phyloP scores from a whole-genome alignment of 2,888 invertebrate genomes.

The Latheticus oryzae region DNA sequence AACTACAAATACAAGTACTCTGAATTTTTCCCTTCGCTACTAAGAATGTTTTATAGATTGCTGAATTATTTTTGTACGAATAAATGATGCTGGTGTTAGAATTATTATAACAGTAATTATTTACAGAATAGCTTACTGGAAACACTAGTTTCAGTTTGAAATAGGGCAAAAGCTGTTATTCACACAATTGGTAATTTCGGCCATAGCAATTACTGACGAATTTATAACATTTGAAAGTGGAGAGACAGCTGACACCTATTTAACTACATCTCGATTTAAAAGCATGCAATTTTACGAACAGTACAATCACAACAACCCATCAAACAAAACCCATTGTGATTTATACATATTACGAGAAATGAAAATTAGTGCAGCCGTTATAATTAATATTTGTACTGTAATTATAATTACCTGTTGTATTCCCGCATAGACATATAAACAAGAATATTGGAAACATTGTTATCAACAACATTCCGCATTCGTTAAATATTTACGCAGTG shows the following conservation, averaged over 20 bases:
- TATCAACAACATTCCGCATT: neutral
- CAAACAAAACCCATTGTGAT: conserved; percentile 6
- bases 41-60: too few species aligned
- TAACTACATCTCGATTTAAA: neutral
- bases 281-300: neutral
- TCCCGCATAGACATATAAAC: conserved; percentile 4
- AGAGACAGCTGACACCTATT: neutral
- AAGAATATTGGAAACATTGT: neutral
- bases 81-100: too few species aligned
- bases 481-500: neutral
- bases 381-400: conserved; percentile 7
- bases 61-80: too few species aligned
- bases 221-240: too few species aligned
- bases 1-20: too few species aligned
- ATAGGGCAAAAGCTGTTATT: too few species aligned
- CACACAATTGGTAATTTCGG: too few species aligned
- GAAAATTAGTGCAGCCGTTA: conserved; percentile 1
- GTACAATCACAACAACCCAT: neutral
- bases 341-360: conserved; percentile 2
- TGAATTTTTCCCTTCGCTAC: too few species aligned
- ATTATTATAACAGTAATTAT: too few species aligned
- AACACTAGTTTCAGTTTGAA: too few species aligned
- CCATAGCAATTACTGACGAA: too few species aligned
- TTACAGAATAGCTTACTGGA: too few species aligned
- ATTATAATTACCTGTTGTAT: conserved; percentile 16